Evolutionary conservation across 2,113 vertebrate species (phyloP), one percentile per base, ranked within the genome.

Genomic region (Trochalopteron elliotii): DNA sequence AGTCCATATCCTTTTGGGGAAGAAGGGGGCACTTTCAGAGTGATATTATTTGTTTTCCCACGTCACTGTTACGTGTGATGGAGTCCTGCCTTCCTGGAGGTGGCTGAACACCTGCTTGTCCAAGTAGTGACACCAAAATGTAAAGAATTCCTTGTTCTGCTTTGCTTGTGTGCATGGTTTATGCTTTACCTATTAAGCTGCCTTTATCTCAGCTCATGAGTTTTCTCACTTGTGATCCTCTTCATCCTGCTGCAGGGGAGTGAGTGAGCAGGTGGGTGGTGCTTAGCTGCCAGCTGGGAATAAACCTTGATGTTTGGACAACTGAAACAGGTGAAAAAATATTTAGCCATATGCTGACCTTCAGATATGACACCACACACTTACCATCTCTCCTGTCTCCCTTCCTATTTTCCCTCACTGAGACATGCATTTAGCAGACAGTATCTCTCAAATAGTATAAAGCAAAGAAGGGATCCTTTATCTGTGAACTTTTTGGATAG

Each of bases 11-110:
- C 27, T 33, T 6, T 13, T 55, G n/a, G 45, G 16, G 24, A 82
- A 89, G 31, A 42, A 37, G 13, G 3, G 15, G 18, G 2, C 4
- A 45, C 28, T 25, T 77, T 42, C 49, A 31, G 21, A 76, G 42
- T 16, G 21, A 31, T 27, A 24, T 9, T 1, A 22, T 52, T 71
- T 45, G 3, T 39, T 52, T 65, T 57, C 20, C 37, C 11, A 9
- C 22, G 33, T 25, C 24, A 52, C 50, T 24, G 14, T 15, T 21
- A n/a, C 0, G 0, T 6, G 24, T 30, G 33, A 57, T 30, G 23
- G 37, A 78, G 27, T 27, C 27, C 27, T 24, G 42, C 10, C 21
- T 39, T 52, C 50, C 16, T 50, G n/a, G 20, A 45, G 33, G n/a
- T n/a, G 28, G 33, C 57, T 75, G 28, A 60, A 60, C 17, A n/a